These are phyloP conservation scores for Anisognathus igniventris DNA, from an alignment of 2,797 vertebrate genomes.

Conservation along the genomic window DNA sequence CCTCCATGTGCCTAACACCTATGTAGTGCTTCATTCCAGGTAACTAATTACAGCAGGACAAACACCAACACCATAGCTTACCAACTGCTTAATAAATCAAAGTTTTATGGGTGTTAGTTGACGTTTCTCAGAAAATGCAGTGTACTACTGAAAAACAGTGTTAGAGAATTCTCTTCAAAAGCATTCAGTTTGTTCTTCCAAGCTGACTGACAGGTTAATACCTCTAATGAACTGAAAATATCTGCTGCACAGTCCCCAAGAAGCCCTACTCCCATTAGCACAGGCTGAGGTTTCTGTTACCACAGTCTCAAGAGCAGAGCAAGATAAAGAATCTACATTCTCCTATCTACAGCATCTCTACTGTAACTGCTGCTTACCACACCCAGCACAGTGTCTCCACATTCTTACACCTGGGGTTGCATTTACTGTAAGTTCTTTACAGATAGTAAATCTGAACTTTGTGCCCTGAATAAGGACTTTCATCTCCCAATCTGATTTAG, in stretches of 20 bases:
- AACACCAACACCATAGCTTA: background rate
- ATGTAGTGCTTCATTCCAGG: background rate
- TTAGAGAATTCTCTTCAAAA: background rate
- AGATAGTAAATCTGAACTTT: background rate
- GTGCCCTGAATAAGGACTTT: background rate
- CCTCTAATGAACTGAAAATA: background rate
- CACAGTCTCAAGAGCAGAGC: background rate
- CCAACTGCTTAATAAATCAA: background rate
- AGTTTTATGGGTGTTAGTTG: background rate
- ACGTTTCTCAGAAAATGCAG: background rate
- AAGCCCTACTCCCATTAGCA: background rate
- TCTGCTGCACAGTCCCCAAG: background rate
- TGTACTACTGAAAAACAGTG: accelerated
- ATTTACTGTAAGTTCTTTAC: background rate
- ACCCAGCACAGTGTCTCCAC: background rate
- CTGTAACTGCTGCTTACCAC: background rate
- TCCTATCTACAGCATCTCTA: background rate
- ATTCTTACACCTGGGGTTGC: background rate
- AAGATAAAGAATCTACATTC: background rate
- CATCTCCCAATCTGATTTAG: background rate
- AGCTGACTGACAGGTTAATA: background rate
- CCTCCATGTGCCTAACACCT: background rate
- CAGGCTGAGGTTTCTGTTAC: background rate
- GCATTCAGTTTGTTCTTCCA: background rate
- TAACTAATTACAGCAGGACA: background rate